A percentile compares a stretch with the other conserved stretches of the same genome.
phyloP scores from a whole-genome alignment of 1,140 invertebrate genomes.

The Drosophila pseudoananassae region DNA sequence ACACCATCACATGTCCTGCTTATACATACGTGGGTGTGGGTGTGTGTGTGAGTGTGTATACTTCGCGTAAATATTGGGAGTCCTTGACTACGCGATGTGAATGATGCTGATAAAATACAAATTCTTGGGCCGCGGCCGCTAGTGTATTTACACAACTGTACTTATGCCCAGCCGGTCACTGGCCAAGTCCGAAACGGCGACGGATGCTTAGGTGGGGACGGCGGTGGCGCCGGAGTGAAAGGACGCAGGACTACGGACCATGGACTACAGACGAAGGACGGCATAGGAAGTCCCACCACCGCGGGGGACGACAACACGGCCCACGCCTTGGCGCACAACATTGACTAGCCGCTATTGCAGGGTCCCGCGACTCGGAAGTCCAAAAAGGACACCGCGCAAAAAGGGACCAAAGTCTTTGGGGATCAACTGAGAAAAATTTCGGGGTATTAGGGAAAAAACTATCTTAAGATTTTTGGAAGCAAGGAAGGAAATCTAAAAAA shows the following conservation, averaged over 20 bases:
- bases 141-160: slow-evolving; percentile 82
- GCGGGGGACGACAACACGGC: slow-evolving; percentile 53
- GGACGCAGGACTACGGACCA: not conserved
- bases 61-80: slow-evolving; percentile 83
- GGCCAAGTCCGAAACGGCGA: slow-evolving; percentile 34
- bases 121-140: slow-evolving; percentile 81
- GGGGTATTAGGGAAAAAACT: no score
- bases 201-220: slow-evolving; percentile 1
- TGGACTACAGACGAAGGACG: slow-evolving; percentile 16
- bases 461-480: no score
- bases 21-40: not conserved
- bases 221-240: not conserved
- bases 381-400: slow-evolving; percentile 42
- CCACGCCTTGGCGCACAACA: slow-evolving; percentile 69
- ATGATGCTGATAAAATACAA: slow-evolving; percentile 83
- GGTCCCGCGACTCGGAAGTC: slow-evolving; percentile 51
- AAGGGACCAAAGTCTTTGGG: not conserved
- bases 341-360: slow-evolving; percentile 67
- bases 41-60: slow-evolving; percentile 46
- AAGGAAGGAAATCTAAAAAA: no score
- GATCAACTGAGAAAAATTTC: not conserved
- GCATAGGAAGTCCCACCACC: slow-evolving; percentile 61
- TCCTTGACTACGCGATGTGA: slow-evolving; percentile 82
- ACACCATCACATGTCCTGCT: slow-evolving; percentile 26
- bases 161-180: slow-evolving; percentile 73